These are phyloP conservation scores for Gastrophysa polygoni DNA, from an alignment of 2,888 invertebrate species.

Conservation along the genomic window DNA sequence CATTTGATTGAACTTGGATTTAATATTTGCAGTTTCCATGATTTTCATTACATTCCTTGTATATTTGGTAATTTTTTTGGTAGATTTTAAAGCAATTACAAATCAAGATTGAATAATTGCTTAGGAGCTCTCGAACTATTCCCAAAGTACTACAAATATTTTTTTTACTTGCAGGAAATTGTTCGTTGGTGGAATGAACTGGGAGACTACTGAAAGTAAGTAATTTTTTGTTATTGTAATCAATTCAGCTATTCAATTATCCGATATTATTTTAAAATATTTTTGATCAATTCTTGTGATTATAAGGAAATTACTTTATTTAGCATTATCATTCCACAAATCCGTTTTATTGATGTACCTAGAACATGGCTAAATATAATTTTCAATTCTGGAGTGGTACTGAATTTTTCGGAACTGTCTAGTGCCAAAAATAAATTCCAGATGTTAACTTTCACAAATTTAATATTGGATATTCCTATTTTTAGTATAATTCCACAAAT, in stretches of 20 bases:
- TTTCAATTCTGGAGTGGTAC: too few relatives aligned
- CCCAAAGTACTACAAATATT: slow-evolving; percentile 42
- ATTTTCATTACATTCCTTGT: slow-evolving; percentile 26
- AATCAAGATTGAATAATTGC: not conserved
- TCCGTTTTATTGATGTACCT: too few relatives aligned
- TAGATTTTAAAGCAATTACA: slow-evolving; percentile 9
- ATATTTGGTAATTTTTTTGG: not conserved
- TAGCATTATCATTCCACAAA: too few relatives aligned
- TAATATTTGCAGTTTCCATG: slow-evolving; percentile 46
- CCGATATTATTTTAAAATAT: too few relatives aligned
- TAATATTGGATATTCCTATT: too few relatives aligned
- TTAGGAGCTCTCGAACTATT: slow-evolving; percentile 42
- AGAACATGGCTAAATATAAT: too few relatives aligned
- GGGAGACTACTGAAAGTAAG: slow-evolving; percentile 99
- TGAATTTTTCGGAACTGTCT: too few relatives aligned
- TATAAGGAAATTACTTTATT: too few relatives aligned
- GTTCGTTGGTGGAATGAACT: slow-evolving; percentile 97
- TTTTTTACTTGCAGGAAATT: slow-evolving; percentile 86
- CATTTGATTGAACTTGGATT: slow-evolving; percentile 57
- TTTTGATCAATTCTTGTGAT: too few relatives aligned
- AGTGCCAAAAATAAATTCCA: too few relatives aligned
- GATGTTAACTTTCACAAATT: too few relatives aligned
- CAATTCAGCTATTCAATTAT: slow-evolving; percentile 10
- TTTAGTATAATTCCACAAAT: too few relatives aligned
- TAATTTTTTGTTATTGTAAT: slow-evolving; percentile 51